These are phyloP conservation scores for Endotricha flammealis DNA, from an alignment of 2,888 invertebrate genomes.

Conservation along the genomic window DNA sequence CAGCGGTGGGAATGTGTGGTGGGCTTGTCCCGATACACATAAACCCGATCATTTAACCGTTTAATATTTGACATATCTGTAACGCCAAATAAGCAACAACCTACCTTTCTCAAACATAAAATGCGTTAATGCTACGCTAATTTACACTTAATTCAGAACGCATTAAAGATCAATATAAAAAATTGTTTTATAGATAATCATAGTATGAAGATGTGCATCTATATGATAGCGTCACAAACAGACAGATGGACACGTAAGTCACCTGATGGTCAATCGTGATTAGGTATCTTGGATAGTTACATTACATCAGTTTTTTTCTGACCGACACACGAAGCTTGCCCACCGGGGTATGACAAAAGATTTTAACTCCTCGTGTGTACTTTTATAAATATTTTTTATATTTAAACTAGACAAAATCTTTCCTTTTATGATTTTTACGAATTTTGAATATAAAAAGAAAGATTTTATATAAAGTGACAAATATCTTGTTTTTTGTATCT, in stretches of 20 bases:
- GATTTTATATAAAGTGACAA: too few species aligned
- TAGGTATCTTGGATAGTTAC: conserved; percentile 6
- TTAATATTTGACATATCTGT: conserved; percentile 20
- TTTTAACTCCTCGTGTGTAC: too few species aligned
- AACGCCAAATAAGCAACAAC: conserved; percentile 10
- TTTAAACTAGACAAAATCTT: too few species aligned
- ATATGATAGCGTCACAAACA: conserved; percentile 6
- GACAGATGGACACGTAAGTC: conserved; percentile 17
- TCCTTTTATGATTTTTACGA: too few species aligned
- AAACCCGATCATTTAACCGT: too few species aligned
- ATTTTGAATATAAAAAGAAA: too few species aligned
- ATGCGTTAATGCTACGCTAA: neutral
- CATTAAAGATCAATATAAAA: neutral
- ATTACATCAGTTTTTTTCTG: neutral
- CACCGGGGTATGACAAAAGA: too few species aligned
- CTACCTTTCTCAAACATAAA: neutral
- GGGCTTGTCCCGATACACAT: too few species aligned
- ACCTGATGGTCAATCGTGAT: conserved; percentile 18
- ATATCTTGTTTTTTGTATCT: too few species aligned
- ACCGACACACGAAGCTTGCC: neutral
- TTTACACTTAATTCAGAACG: neutral
- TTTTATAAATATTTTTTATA: too few species aligned
- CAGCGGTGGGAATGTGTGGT: too few species aligned
- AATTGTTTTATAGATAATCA: conserved; percentile 1
- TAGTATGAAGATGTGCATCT: conserved; percentile 14